These are phyloP conservation scores for Mormyrus proboscirostris DNA, from an alignment of 2,797 vertebrate genomes.

Conservation along the genomic window DNA sequence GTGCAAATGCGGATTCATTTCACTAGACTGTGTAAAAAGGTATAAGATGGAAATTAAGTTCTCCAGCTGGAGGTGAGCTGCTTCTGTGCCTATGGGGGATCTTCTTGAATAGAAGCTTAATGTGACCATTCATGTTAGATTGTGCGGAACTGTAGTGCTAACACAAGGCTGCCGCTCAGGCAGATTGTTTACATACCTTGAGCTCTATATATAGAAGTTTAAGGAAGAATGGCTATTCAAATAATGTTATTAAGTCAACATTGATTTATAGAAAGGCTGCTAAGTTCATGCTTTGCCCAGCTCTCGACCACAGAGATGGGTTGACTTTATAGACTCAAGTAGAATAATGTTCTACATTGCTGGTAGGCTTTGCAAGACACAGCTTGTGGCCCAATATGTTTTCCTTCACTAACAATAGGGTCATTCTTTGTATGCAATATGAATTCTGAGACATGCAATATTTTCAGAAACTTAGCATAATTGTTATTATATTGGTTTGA, in stretches of 20 bases:
- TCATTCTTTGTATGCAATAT: neutral
- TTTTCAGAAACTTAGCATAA: neutral
- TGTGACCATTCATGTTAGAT: slow-evolving; percentile 35
- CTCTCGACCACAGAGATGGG: neutral
- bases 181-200: slow-evolving; percentile 52
- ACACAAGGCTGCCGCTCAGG: slow-evolving; percentile 31
- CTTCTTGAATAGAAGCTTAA: slow-evolving; percentile 13
- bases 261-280: neutral
- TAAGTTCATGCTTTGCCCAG: neutral
- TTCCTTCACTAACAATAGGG: neutral
- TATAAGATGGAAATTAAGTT: neutral
- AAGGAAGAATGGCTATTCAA: slow-evolving; percentile 31
- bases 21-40: slow-evolving; percentile 14
- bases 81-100: neutral
- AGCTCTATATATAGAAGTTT: slow-evolving; percentile 42
- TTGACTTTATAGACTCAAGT: neutral
- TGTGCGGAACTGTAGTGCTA: slow-evolving; percentile 32
- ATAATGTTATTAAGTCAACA: neutral
- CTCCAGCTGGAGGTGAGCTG: neutral
- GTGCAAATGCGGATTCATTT: slow-evolving; percentile 11
- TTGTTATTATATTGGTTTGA: neutral
- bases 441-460: neutral
- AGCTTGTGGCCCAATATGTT: neutral
- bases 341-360: neutral
- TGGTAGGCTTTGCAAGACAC: neutral